A percentile compares a stretch with the other conserved stretches of the same genome.
Evolutionary conservation across 1,140 invertebrate species (phyloP).

Genomic region (Meloidogyne floridensis): DNA sequence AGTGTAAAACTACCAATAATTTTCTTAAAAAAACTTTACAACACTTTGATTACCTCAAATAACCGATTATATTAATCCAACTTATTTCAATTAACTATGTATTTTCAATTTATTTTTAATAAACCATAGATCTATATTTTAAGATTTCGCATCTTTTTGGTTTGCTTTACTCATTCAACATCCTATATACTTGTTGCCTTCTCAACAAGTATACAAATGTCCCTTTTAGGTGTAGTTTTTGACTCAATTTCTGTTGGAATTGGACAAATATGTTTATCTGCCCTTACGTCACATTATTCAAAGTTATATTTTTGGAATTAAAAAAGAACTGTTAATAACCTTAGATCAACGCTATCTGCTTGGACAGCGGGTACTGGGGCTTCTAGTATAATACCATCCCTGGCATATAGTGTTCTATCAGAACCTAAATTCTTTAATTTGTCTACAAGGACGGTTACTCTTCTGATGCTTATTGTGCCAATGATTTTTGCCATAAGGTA

Average conservation of each 20-base stretch:
- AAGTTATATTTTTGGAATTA: constrained; percentile 3
- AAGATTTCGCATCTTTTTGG: constrained; percentile 48
- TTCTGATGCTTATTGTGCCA: constrained; percentile 39
- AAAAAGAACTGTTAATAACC: neutral
- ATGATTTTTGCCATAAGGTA: constrained; percentile 40
- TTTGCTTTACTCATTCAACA: constrained; percentile 31
- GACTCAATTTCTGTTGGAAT: constrained; percentile 37
- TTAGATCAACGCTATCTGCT: constrained; percentile 41
- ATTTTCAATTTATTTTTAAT: neutral
- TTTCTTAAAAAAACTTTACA: no score
- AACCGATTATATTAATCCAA: no score
- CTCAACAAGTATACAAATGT: constrained; percentile 37
- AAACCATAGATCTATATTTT: constrained; percentile 11
- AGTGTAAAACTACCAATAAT: no score
- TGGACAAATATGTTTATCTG: constrained; percentile 42
- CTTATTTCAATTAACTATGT: no score
- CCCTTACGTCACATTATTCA: constrained; percentile 39
- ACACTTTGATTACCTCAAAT: no score
- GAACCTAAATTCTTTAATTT: constrained; percentile 33
- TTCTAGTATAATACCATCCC: constrained; percentile 31
- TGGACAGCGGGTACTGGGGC: constrained; percentile 43
- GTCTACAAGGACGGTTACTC: constrained; percentile 20
- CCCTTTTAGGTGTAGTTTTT: constrained; percentile 44
- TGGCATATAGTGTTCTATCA: constrained; percentile 34
- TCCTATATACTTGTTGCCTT: constrained; percentile 47